These are phyloP conservation scores for Porites cylindrica DNA, from an alignment of 92 coral and sea anemone species.

Conservation along the genomic window DNA sequence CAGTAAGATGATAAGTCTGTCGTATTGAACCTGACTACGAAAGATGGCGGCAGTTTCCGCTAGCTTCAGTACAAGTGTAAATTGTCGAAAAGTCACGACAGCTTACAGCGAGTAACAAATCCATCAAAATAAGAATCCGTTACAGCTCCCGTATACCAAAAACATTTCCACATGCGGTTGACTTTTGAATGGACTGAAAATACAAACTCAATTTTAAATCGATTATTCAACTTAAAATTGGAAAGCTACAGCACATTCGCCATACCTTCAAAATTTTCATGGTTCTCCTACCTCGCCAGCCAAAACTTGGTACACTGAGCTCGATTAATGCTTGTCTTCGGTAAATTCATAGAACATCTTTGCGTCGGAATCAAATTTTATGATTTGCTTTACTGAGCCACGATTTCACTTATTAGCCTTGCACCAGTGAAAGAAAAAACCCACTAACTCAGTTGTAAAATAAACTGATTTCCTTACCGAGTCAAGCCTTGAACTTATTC, in stretches of 20 bases:
- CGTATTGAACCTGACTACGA: too few species aligned
- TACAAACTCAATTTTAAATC: not conserved
- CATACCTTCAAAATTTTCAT: not conserved
- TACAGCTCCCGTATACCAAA: too few species aligned
- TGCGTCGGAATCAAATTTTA: not conserved
- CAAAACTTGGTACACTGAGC: not conserved
- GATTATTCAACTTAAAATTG: not conserved
- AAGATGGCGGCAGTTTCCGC: too few species aligned
- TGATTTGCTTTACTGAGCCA: not conserved
- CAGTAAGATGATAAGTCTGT: too few species aligned
- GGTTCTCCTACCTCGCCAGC: not conserved
- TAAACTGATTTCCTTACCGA: not conserved
- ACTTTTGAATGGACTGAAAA: not conserved
- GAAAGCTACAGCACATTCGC: not conserved
- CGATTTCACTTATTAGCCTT: not conserved
- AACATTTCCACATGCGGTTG: too few species aligned
- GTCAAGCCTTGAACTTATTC: not conserved
- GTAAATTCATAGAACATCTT: not conserved
- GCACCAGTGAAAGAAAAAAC: not conserved
- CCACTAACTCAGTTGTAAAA: not conserved
- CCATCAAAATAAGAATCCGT: too few species aligned
- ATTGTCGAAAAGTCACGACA: too few species aligned
- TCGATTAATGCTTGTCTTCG: not conserved
- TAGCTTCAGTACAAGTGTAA: too few species aligned
- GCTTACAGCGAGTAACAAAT: too few species aligned